phyloP scores from a whole-genome alignment of 1,140 invertebrate species.

The Aporrectodea caliginosa region DNA sequence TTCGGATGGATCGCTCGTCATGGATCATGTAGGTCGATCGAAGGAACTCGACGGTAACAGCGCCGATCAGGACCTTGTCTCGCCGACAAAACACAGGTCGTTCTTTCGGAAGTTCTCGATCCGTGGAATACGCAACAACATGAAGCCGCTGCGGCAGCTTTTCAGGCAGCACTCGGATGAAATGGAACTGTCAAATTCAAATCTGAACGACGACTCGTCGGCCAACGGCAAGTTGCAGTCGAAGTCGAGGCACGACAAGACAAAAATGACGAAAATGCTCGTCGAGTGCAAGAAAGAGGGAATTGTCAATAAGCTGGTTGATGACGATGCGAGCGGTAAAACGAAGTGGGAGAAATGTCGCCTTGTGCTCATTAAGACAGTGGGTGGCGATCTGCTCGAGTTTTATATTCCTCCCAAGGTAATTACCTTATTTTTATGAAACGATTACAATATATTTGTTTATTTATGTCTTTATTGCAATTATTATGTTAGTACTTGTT shows the following conservation, averaged over 20 bases:
- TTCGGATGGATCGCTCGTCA: slow-evolving; percentile 67
- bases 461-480: no score
- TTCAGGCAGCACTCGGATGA: slow-evolving; percentile 91
- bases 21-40: slow-evolving; percentile 44
- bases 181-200: slow-evolving; percentile 63
- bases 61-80: slow-evolving; percentile 61
- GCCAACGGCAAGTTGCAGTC: slow-evolving; percentile 40
- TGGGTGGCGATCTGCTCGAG: slow-evolving; percentile 88
- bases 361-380: slow-evolving; percentile 81
- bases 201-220: not conserved
- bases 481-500: not conserved
- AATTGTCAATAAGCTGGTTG: slow-evolving; percentile 79
- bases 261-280: slow-evolving; percentile 82
- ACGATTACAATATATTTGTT: no score
- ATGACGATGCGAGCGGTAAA: slow-evolving; percentile 82
- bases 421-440: no score
- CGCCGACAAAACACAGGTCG: slow-evolving; percentile 74
- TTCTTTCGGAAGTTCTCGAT: slow-evolving; percentile 78
- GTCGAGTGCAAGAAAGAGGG: slow-evolving; percentile 90
- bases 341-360: slow-evolving; percentile 93
- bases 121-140: slow-evolving; percentile 63
- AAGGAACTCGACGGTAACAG: slow-evolving; percentile 20
- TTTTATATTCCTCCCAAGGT: slow-evolving; percentile 93
- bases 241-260: slow-evolving; percentile 69
- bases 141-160: slow-evolving; percentile 73